Base-by-base conservation (phyloP, 2,888 invertebrate genomes). In the Coelogynopora nodosa region DNA sequence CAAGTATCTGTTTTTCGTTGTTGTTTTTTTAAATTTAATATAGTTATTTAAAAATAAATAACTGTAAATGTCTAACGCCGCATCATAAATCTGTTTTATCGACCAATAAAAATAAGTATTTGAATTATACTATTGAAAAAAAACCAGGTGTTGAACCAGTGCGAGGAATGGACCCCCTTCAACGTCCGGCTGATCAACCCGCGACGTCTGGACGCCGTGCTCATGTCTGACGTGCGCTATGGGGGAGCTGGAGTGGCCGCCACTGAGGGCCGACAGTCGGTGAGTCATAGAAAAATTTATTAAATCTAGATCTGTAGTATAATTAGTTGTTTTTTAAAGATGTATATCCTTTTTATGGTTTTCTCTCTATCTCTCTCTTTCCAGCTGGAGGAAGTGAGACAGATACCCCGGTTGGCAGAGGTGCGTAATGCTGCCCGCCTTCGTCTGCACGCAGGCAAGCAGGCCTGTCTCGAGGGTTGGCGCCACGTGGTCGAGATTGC, bases 401-500 rank as follows among this genome's bases (percentile, higher is more conserved):
- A 49, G 49, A 49, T 49, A 5, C 49, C 49, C 18, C 5, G 5
- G 5, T 2, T 84, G 0, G 49, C 67, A 0, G 84, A 84, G n/a
- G 31, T n/a, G 2, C 27, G 67, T 5, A 84, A 84, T 84, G 67
- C 84, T 23, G 27, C 30, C 26, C n/a, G 5, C 27, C 30, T 84
- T 1, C 67, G 84, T 30, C 18, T 84, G 30, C 67, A 84, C 2
- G 31, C 67, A 10, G 85, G 85, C 0, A 85, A 85, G 67, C 28
- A 49, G 80, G 13, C 74, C n/a, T 49, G 67, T 2, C 23, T 29
- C 0, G 85, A 85, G 1, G 85, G 67, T 1, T 85, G 85, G 85
- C 18, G 28, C 0, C 85, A 85, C 28, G 84, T 85, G 0, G 49
- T 84, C 1, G 84, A 84, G 27, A 49, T 84, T 2, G 84, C 67